Conservation (phyloP, 1,140 invertebrate species). For the Drosophila busckii region DNA sequence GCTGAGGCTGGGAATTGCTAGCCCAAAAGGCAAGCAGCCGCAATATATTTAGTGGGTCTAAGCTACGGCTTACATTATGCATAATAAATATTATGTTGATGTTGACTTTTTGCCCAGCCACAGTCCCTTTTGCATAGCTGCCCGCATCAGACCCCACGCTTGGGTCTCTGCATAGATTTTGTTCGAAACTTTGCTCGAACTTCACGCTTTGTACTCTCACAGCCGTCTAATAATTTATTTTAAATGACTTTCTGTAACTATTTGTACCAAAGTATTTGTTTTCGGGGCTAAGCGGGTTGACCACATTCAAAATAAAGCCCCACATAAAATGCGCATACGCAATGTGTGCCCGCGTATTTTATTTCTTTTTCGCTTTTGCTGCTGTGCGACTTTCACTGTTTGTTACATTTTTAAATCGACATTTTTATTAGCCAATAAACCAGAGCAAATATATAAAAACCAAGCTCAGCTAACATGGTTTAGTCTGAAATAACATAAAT, state of each 20-base stretch:
- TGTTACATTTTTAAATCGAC: slow-evolving; percentile 33
- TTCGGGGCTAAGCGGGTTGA: neutral
- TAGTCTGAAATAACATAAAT: slow-evolving; percentile 47
- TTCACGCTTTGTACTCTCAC: neutral
- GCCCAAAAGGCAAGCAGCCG: slow-evolving; percentile 6
- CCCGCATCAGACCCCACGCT: too few species aligned
- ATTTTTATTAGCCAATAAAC: slow-evolving; percentile 50
- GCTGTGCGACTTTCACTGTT: slow-evolving; percentile 16
- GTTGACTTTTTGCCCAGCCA: slow-evolving; percentile 7
- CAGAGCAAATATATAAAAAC: slow-evolving; percentile 22
- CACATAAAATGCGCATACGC: slow-evolving; percentile 24
- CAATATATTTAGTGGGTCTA: slow-evolving; percentile 21
- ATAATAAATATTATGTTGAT: slow-evolving; percentile 59
- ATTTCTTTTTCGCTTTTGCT: slow-evolving; percentile 1
- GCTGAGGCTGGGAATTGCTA: neutral
- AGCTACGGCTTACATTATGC: too few species aligned
- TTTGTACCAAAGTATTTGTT: slow-evolving; percentile 7
- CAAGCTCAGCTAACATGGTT: slow-evolving; percentile 11
- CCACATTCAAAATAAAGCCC: slow-evolving; percentile 10
- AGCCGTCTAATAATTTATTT: slow-evolving; percentile 23
- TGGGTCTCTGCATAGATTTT: too few species aligned
- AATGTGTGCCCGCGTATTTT: slow-evolving; percentile 13
- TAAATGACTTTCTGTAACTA: slow-evolving; percentile 29
- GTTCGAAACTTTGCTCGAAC: neutral
- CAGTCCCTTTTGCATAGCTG: slow-evolving; percentile 1